Percentiles rank a stretch among this genome's conserved stretches.
phyloP scores from a whole-genome alignment of 1,140 invertebrate species.

The Latrodectus geometricus region DNA sequence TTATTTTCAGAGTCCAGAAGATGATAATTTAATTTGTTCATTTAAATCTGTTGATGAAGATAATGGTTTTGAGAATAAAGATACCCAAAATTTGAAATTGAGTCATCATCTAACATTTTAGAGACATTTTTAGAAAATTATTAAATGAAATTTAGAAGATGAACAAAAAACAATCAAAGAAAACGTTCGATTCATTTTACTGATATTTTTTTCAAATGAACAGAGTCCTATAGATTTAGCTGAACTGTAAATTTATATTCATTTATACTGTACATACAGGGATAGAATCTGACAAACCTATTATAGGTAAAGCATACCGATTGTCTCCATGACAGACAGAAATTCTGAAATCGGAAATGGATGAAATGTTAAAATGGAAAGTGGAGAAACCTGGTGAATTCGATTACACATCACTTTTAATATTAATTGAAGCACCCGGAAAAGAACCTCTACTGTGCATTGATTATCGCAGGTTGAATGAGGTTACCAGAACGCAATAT shows the following conservation, averaged over 20 bases:
- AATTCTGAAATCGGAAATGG: conserved; percentile 28
- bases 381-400: conserved; percentile 20
- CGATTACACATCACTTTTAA: conserved; percentile 28
- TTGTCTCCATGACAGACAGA: conserved; percentile 10
- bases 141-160: too few relatives aligned
- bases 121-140: too few relatives aligned
- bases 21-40: neutral
- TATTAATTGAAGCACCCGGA: conserved; percentile 23
- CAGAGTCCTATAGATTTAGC: conserved; percentile 8
- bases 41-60: too few relatives aligned
- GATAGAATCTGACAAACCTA: neutral
- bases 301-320: neutral
- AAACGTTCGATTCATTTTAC: neutral
- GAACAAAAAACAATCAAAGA: too few relatives aligned
- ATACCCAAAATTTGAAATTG: too few relatives aligned
- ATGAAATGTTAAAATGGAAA: conserved; percentile 26
- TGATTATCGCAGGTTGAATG: neutral
- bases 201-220: conserved; percentile 21
- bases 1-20: conserved; percentile 18
- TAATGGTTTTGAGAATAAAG: too few relatives aligned
- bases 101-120: too few relatives aligned
- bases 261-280: too few relatives aligned
- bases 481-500: neutral
- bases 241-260: conserved; percentile 1
- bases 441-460: neutral